Base-by-base conservation (phyloP, 2,113 vertebrate species). In the Ptilonorhynchus violaceus region DNA sequence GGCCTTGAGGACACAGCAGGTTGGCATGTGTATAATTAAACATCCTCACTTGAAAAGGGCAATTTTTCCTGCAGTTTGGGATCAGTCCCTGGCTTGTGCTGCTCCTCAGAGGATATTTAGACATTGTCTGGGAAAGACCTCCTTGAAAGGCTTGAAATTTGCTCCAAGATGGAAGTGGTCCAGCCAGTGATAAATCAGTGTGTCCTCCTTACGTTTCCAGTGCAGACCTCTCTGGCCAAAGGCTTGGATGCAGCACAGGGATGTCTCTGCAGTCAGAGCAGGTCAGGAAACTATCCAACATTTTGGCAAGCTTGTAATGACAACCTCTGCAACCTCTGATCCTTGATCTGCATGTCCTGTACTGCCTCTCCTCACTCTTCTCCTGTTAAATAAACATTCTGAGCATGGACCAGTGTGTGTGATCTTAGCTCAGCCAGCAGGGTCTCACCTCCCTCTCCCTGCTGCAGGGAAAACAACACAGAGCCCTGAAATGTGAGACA, bases 361-460 rank as follows among this genome's bases (percentile, higher is more conserved):
- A 35, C 37, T 47, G 9, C 41, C 56, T 88, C 58, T 87, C n/a
- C 46, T 89, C 47, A 10, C 15, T 72, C 49, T 64, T 74, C 13
- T 39, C n/a, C 58, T 22, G 23, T 46, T 73, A 73, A 56, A 93
- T 94, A 90, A 88, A 70, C 63, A 80, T 92, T 94, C 81, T 53
- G 35, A 82, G 44, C 2, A 4, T 31, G 27, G 66, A 67, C 12
- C 22, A 31, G 35, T 2, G 0, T 37, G 16, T 66, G 50, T 64
- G 62, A 79, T 76, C 28, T 42, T 58, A n/a, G 12, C 0, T 5
- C 37, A 14, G 18, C 27, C n/a, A 42, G 58, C 46, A 70, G 67
- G 49, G 46, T 73, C 74, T 93, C 67, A 73, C 58, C 33, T 91
- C 46, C 44, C 76, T 85, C 69, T 76, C 27, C 31, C 15, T 23